These are phyloP conservation scores for Hylia prasina DNA, from an alignment of 2,113 vertebrate genomes.

Conservation along the genomic window DNA sequence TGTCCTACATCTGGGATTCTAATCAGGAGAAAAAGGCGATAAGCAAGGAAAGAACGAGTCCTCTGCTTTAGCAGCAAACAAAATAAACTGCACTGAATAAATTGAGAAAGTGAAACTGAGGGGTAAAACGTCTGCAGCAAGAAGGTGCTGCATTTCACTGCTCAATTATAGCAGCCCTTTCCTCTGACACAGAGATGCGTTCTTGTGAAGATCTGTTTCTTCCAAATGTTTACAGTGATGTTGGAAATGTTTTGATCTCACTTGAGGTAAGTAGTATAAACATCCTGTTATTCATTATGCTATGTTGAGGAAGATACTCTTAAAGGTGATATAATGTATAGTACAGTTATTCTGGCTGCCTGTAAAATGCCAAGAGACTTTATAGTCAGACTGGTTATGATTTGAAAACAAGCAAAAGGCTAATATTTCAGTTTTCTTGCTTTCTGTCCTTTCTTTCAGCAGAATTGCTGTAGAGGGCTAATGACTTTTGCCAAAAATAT, in stretches of 20 bases:
- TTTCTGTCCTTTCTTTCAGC: background rate
- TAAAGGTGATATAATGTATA: background rate
- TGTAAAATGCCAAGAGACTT: background rate
- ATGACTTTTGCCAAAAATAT: slow-evolving; percentile 8
- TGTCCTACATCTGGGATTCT: background rate
- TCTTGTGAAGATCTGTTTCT: background rate
- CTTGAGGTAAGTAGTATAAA: background rate
- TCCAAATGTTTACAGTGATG: background rate
- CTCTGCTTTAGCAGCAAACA: background rate
- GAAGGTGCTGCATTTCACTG: background rate
- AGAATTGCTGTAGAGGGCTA: background rate
- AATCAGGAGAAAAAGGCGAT: background rate
- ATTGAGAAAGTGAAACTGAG: background rate
- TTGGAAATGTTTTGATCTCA: background rate
- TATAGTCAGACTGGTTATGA: background rate
- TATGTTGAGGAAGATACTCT: background rate
- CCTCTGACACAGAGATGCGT: fast-evolving
- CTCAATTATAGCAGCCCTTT: background rate
- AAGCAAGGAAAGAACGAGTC: background rate
- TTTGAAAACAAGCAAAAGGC: background rate
- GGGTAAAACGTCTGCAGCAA: fast-evolving
- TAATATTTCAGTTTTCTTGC: background rate
- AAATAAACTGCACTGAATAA: background rate
- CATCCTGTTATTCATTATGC: background rate
- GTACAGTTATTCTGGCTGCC: background rate